Conservation (phyloP, 23 tunicate species). For the Oikopleura albicans region DNA sequence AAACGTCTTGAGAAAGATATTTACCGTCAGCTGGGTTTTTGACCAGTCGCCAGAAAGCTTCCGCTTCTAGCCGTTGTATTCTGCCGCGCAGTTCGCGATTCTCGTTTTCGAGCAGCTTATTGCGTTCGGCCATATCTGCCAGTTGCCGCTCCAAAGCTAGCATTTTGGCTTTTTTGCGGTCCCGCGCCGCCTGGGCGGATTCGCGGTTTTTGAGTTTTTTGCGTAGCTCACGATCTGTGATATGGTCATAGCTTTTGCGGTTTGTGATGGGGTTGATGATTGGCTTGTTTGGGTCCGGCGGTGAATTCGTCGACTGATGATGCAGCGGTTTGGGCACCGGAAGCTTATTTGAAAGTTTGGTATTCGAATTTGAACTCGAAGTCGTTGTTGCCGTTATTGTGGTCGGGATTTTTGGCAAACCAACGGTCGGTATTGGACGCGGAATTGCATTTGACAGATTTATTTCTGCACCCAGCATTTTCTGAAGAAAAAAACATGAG, state of each 20-base stretch:
- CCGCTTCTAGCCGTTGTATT: constrained; percentile 37
- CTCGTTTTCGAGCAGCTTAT: constrained; percentile 33
- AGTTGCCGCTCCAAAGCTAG: constrained; percentile 48
- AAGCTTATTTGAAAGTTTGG: background rate
- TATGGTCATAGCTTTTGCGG: constrained; percentile 43
- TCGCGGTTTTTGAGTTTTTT: constrained; percentile 80
- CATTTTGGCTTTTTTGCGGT: constrained; percentile 90
- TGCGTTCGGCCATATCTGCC: constrained; percentile 38
- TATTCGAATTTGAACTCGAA: background rate
- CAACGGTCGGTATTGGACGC: background rate
- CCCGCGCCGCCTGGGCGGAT: constrained; percentile 85
- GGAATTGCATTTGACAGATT: constrained; percentile 2
- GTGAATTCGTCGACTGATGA: background rate
- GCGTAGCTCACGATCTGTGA: constrained; percentile 64
- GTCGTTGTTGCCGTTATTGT: background rate
- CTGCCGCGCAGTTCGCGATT: constrained; percentile 33
- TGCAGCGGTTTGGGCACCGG: background rate
- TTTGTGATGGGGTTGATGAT: constrained; percentile 8
- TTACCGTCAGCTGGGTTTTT: background rate
- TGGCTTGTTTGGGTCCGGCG: constrained; percentile 16
- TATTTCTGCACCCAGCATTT: no score
- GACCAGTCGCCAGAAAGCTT: constrained; percentile 15
- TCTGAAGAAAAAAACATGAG: no score
- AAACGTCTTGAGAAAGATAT: no score
- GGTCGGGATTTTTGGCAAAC: constrained; percentile 4